These are phyloP conservation scores for Aldrovandia affinis DNA, from an alignment of 2,797 vertebrate species.

Conservation along the genomic window DNA sequence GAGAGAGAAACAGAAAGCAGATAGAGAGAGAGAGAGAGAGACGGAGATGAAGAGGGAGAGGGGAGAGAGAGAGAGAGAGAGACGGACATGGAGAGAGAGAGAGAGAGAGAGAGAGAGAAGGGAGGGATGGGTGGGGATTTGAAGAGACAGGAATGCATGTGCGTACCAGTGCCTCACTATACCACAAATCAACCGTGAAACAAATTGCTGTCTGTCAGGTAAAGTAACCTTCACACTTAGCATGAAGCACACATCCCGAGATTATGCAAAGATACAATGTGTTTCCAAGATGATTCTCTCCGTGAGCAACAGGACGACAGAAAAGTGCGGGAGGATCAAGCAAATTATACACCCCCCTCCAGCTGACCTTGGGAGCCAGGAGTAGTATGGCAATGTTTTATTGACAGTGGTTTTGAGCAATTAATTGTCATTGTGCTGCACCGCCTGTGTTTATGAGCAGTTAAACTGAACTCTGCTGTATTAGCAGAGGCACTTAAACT, in stretches of 20 bases:
- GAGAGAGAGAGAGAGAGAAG: constrained; percentile 17
- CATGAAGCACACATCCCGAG: not conserved
- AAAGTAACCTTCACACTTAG: not conserved
- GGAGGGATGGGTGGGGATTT: not conserved
- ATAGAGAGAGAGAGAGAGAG: not conserved
- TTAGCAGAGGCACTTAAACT: constrained; percentile 8
- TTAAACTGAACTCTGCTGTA: not conserved
- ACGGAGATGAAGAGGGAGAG: not conserved
- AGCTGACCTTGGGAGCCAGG: not conserved
- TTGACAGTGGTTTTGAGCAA: not conserved
- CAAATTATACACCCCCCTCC: not conserved
- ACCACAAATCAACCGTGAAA: not conserved
- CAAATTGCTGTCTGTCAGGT: not conserved
- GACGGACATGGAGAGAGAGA: constrained; percentile 24
- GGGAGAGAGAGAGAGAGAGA: constrained; percentile 5
- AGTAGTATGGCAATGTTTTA: not conserved
- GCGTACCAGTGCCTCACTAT: not conserved
- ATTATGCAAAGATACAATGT: not conserved
- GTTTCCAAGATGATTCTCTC: not conserved
- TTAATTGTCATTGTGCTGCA: not conserved
- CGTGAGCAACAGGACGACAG: not conserved
- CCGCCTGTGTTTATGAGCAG: not conserved
- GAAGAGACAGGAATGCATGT: not conserved
- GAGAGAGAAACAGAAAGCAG: not conserved
- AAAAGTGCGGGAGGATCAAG: not conserved